Conservation (phyloP, 1,140 invertebrate genomes). For the Globodera rostochiensis region DNA sequence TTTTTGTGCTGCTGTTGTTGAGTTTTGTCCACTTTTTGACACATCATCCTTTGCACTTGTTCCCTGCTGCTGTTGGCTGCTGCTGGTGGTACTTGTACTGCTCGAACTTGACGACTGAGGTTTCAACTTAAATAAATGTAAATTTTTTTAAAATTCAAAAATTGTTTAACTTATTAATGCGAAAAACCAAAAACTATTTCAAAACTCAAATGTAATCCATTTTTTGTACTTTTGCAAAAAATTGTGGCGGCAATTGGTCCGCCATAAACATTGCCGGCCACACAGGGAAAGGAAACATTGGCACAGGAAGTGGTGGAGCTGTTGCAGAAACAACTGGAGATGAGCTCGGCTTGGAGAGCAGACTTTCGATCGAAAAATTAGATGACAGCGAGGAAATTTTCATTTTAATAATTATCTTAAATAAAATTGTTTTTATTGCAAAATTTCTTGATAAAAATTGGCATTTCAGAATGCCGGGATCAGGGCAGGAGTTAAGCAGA, state of each 20-base stretch:
- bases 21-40: not conserved
- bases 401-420: not conserved
- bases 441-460: not conserved
- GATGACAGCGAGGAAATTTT: not conserved
- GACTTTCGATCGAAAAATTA: not conserved
- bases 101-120: not conserved
- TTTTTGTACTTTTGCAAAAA: too few species aligned
- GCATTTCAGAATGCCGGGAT: too few species aligned
- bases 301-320: not conserved
- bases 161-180: too few species aligned
- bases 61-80: not conserved
- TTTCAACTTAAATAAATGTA: not conserved
- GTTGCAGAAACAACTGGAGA: not conserved
- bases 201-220: too few species aligned
- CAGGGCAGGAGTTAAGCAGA: too few species aligned
- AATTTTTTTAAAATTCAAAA: too few species aligned
- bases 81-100: not conserved
- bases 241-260: too few species aligned
- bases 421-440: not conserved
- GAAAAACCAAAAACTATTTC: too few species aligned
- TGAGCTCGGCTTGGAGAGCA: not conserved
- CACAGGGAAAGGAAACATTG: not conserved
- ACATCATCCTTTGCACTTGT: not conserved
- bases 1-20: not conserved
- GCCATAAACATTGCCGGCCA: too few species aligned